A percentile compares a stretch with the other conserved stretches of the same genome.
phyloP scores from a whole-genome alignment of 2,888 invertebrate species.

The Napeogenes inachia region DNA sequence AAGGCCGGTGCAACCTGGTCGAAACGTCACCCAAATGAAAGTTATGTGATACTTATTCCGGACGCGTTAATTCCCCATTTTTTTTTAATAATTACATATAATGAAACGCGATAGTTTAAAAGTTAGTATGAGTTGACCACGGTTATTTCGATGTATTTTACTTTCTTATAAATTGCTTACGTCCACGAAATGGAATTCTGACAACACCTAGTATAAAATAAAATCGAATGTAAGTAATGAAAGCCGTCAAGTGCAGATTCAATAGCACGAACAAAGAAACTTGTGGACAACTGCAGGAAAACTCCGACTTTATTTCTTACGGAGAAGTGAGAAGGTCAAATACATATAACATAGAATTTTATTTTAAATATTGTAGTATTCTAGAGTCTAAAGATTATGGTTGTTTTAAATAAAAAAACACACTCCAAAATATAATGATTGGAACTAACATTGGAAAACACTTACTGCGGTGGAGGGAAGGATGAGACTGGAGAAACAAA shows the following conservation, averaged over 20 bases:
- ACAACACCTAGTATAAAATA: neutral
- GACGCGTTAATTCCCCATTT: too few species aligned
- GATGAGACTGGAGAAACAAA: conserved; percentile 54
- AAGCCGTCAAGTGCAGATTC: conserved; percentile 5
- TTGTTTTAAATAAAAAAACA: neutral
- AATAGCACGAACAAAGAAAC: neutral
- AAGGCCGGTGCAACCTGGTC: too few species aligned
- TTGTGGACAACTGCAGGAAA: conserved; percentile 3
- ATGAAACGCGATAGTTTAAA: too few species aligned
- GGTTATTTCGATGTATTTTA: too few species aligned
- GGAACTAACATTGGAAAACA: conserved; percentile 20
- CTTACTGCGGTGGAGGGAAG: conserved; percentile 58
- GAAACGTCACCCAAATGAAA: too few species aligned
- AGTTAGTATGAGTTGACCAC: too few species aligned
- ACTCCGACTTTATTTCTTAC: neutral
- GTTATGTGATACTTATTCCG: too few species aligned
- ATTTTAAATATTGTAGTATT: neutral
- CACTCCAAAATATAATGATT: neutral
- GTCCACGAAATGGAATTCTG: neutral
- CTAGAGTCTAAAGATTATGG: too few species aligned
- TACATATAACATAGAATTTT: neutral
- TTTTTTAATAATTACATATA: too few species aligned
- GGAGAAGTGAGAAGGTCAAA: neutral
- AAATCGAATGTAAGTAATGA: conserved; percentile 1
- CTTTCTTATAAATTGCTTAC: too few species aligned